phyloP scores from a whole-genome alignment of 2,113 vertebrate species.

The Pygoscelis adeliae region DNA sequence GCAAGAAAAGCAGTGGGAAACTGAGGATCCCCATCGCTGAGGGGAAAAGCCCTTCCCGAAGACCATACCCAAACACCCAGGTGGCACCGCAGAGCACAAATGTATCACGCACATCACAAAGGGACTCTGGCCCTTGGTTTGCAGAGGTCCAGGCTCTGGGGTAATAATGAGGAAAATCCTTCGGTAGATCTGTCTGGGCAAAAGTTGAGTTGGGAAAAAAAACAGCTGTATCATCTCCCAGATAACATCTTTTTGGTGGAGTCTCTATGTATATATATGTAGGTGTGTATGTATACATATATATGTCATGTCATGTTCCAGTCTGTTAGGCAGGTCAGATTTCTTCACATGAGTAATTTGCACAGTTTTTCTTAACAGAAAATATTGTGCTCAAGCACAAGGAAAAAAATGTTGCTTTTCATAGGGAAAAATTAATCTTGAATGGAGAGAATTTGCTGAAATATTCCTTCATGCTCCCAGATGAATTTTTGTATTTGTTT shows the following conservation, averaged over 20 bases:
- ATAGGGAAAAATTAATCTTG: neutral
- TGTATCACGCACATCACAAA: accelerated
- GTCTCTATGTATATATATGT: neutral
- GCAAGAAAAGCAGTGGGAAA: neutral
- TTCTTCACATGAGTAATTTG: neutral
- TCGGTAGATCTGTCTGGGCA: neutral
- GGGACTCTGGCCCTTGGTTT: neutral
- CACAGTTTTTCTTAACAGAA: neutral
- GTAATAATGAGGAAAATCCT: neutral
- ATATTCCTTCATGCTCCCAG: neutral
- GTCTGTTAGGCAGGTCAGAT: neutral
- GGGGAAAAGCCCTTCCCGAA: neutral
- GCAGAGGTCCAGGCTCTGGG: neutral
- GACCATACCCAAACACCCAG: accelerated
- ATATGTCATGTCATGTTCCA: neutral
- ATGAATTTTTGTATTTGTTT: neutral
- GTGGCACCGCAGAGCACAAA: neutral
- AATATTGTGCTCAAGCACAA: neutral
- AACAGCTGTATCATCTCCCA: neutral
- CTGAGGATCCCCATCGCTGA: neutral
- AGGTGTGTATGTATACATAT: neutral
- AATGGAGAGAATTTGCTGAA: neutral
- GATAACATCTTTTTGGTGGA: neutral
- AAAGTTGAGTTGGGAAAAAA: neutral
- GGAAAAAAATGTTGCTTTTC: neutral